A percentile compares a stretch with the other conserved stretches of the same genome.
Evolutionary conservation across 2,797 vertebrate genomes (phyloP).

Genomic region (Ctenopoma multispine): DNA sequence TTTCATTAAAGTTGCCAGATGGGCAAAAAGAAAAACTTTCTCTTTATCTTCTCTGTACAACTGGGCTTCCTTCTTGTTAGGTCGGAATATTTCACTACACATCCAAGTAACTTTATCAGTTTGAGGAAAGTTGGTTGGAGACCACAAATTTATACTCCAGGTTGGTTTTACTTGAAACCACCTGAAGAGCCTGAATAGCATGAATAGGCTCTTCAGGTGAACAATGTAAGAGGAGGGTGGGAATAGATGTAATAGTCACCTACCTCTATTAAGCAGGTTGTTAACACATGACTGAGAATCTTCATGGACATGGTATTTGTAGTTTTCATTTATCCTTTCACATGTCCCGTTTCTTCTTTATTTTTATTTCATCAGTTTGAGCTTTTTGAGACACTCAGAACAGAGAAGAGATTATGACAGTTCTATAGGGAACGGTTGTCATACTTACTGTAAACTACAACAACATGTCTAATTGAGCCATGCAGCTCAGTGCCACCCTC

Average conservation of each 20-base stretch:
- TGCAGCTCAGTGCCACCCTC: slow-evolving; percentile 48
- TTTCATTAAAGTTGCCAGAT: slow-evolving; percentile 2
- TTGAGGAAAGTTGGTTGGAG: too few species aligned
- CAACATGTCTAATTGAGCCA: slow-evolving; percentile 74
- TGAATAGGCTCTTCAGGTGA: too few species aligned
- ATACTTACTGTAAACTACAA: slow-evolving; percentile 67
- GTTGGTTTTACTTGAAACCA: too few species aligned
- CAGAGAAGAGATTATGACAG: slow-evolving; percentile 18
- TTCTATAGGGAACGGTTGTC: slow-evolving; percentile 57
- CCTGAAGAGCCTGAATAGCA: too few species aligned
- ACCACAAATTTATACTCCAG: too few species aligned
- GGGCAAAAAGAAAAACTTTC: not conserved
- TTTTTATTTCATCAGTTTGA: slow-evolving; percentile 22
- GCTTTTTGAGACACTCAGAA: slow-evolving; percentile 9
- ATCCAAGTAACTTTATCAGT: too few species aligned
- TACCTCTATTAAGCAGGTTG: too few species aligned
- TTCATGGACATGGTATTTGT: not conserved
- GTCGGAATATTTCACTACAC: too few species aligned
- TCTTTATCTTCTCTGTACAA: not conserved
- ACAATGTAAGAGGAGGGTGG: too few species aligned
- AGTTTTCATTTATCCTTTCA: slow-evolving; percentile 15
- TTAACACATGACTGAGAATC: too few species aligned
- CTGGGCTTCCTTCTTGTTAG: too few species aligned
- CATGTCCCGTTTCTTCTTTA: not conserved
- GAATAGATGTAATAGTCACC: too few species aligned